Percentiles rank a stretch among this genome's conserved stretches.
Conservation (phyloP, 2,888 invertebrate genomes). For the Folsomia manolachei region DNA sequence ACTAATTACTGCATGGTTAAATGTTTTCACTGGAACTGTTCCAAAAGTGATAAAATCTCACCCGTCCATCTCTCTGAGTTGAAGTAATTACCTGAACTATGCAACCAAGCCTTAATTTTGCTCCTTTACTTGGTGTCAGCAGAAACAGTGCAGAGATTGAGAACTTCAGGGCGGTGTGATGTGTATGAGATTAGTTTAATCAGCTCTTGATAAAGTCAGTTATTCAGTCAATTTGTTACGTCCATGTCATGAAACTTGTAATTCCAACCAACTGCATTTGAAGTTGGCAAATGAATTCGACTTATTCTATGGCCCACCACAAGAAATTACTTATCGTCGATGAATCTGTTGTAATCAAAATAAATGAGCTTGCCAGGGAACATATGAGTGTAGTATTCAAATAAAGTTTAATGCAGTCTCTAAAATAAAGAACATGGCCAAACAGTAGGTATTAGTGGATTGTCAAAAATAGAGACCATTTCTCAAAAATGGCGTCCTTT, state of each 20-base stretch:
- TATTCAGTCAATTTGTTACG: neutral
- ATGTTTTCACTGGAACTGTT: constrained; percentile 8
- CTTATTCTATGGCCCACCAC: neutral
- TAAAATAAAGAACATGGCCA: no score
- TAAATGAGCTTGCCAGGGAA: neutral
- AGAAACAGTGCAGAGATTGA: no score
- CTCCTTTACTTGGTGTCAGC: neutral
- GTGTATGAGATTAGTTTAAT: no score
- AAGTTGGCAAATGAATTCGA: neutral
- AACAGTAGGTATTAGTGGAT: no score
- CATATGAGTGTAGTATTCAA: no score
- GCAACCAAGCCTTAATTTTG: neutral
- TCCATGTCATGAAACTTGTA: neutral
- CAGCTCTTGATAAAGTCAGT: no score
- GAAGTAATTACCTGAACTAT: constrained; percentile 15
- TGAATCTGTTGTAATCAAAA: neutral
- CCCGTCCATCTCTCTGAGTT: neutral
- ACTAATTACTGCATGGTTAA: constrained; percentile 7
- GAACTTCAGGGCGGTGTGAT: no score
- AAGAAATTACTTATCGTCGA: neutral
- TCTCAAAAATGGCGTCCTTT: no score
- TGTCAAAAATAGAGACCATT: no score
- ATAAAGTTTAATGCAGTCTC: no score
- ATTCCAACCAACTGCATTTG: neutral
- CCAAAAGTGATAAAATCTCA: constrained; percentile 17